A percentile compares a stretch with the other conserved stretches of the same genome.
Evolutionary conservation across 2,113 vertebrate genomes (phyloP).

Genomic region (Catharus minimus): DNA sequence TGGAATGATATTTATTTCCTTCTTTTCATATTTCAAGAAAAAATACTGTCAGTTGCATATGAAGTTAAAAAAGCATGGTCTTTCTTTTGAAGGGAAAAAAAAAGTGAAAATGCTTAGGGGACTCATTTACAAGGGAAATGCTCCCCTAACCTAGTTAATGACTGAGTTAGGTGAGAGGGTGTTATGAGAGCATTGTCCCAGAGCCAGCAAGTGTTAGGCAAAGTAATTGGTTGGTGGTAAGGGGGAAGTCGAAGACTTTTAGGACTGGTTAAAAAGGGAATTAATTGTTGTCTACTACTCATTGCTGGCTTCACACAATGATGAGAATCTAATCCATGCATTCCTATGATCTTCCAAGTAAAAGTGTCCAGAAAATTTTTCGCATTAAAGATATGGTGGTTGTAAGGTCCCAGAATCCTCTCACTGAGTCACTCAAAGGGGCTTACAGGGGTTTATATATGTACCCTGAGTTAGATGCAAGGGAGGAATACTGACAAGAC

Average conservation of each 20-base stretch:
- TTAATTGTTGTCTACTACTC: neutral
- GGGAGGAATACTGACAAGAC: neutral
- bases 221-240: constrained; percentile 63
- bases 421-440: neutral
- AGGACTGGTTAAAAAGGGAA: constrained; percentile 22
- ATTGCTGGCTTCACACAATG: neutral
- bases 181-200: constrained; percentile 28
- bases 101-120: constrained; percentile 25
- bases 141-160: constrained; percentile 59
- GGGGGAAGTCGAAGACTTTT: constrained; percentile 37
- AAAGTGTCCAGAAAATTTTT: neutral
- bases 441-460: neutral
- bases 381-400: neutral
- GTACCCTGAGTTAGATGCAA: neutral
- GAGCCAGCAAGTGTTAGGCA: constrained; percentile 10
- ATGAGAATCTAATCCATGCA: neutral
- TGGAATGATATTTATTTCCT: neutral
- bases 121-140: constrained; percentile 40
- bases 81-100: neutral
- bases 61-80: neutral
- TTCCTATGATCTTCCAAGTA: neutral
- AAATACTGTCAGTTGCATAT: neutral
- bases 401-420: neutral
- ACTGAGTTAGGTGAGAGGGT: constrained; percentile 22
- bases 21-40: neutral